These are phyloP conservation scores for Entomyzon cyanotis DNA, from an alignment of 2,113 vertebrate genomes.

Conservation along the genomic window DNA sequence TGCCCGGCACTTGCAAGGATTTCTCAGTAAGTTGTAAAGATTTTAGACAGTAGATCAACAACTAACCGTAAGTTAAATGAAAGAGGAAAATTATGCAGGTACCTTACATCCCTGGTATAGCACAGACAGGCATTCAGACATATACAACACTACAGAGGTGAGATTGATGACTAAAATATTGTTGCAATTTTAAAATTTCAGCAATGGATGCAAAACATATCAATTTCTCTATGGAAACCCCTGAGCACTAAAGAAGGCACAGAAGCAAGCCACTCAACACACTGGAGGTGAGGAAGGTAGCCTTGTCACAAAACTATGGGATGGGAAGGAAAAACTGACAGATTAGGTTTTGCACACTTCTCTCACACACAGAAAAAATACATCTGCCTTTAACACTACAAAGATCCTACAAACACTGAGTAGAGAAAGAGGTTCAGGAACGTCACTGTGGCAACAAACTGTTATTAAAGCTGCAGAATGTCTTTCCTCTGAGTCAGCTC, in stretches of 20 bases:
- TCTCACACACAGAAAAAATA: neutral
- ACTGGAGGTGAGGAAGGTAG: neutral
- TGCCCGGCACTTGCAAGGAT: neutral
- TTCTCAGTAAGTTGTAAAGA: neutral
- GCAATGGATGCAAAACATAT: neutral
- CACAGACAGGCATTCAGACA: neutral
- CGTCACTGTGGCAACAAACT: neutral
- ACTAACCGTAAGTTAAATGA: neutral
- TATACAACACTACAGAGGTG: neutral
- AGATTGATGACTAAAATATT: neutral
- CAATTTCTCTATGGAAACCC: neutral
- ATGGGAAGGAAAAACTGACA: neutral
- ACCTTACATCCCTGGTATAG: neutral
- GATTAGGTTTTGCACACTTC: rapidly evolving
- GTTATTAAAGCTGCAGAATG: neutral
- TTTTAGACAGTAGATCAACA: neutral
- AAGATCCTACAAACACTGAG: neutral
- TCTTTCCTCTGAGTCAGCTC: neutral
- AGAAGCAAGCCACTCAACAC: neutral
- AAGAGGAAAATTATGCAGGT: neutral
- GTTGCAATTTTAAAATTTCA: neutral
- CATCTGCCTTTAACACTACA: neutral
- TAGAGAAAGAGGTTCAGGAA: neutral
- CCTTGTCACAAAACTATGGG: neutral
- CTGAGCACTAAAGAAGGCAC: neutral